phyloP scores from a whole-genome alignment of 1,140 invertebrate genomes.

The Drusus annulatus region DNA sequence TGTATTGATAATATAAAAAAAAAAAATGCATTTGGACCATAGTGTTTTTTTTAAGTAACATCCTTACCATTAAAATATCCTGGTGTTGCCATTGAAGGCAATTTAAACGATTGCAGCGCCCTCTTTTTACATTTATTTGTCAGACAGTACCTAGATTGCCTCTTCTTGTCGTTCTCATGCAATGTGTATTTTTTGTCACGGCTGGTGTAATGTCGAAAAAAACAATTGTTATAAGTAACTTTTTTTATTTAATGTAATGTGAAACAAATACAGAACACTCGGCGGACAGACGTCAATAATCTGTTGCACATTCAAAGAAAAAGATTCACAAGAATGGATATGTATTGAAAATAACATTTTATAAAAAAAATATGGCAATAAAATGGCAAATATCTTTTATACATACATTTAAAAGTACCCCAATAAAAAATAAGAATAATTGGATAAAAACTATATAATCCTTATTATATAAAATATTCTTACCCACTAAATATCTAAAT shows the following conservation, averaged over 20 bases:
- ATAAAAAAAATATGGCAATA: constrained; percentile 56
- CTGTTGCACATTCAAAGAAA: constrained; percentile 3
- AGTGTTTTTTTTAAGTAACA: too few relatives aligned
- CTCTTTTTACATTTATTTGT: too few relatives aligned
- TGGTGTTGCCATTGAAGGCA: too few relatives aligned
- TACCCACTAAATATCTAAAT: constrained; percentile 35
- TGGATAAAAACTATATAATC: constrained; percentile 45
- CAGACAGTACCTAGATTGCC: too few relatives aligned
- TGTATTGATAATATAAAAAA: too few relatives aligned
- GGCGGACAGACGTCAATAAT: constrained; percentile 43
- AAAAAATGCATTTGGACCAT: too few relatives aligned
- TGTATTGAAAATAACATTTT: constrained; percentile 45
- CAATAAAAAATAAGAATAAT: constrained; percentile 21
- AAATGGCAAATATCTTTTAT: constrained; percentile 55
- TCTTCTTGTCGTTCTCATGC: too few relatives aligned
- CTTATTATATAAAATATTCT: constrained; percentile 31
- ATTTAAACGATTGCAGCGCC: too few relatives aligned
- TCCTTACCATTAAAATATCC: too few relatives aligned
- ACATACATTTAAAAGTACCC: constrained; percentile 52
- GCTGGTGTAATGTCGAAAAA: too few relatives aligned
- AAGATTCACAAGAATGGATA: constrained; percentile 1
- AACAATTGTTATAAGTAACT: constrained; percentile 7
- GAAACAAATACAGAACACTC: constrained; percentile 57
- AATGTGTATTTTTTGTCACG: too few relatives aligned
- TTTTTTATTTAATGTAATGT: constrained; percentile 57